Evolutionary conservation across 30 jellyfish, hydroid and myxozoan species (phyloP), one percentile per base, ranked within the genome.

Genomic region (Pelagia noctiluca): DNA sequence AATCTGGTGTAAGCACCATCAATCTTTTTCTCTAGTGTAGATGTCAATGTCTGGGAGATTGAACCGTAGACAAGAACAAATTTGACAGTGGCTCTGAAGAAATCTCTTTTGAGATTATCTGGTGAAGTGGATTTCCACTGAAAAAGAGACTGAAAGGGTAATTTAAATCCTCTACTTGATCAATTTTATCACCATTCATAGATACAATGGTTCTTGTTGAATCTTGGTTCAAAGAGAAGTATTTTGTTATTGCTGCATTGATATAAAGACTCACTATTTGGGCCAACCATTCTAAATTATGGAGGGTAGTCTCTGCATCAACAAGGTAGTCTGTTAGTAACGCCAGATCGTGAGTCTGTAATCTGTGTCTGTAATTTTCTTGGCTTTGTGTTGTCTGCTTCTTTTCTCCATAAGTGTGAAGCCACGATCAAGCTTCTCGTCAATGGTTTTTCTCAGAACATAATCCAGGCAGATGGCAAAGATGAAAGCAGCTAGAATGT

Each of bases 1-100:
- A 80, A 35, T 38, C 90, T 80, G 7, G 75, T 65, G 90, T 65
- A 61, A 1, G 79, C 28, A 8, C 86, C 90, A 65, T 80, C 86
- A 1, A 61, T 18, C 21, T 13, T 16, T 37, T 35, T 63, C 53
- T 80, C 86, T 16, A 31, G 75, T 11, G 8, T 13, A n/a, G 34
- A 60, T 22, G 90, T 50, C 7, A 80, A 67, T 12, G 50, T 80
- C 90, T 87, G 64, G 8, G 87, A 4, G 26, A 64, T 36, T 2
- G 80, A 37, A 24, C 87, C 88, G 35, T 61, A 61, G 3, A 80
- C 26, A 18, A 80, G 53, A 30, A 63, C 90, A 13, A 75, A 50
- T 66, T 80, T 75, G 24, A 80, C 75, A 8, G 87, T 46, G 2
- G 90, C 73, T 26, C 80, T 80, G 36, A 80, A 64, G 87, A 80